phyloP scores from a whole-genome alignment of 2,113 vertebrate genomes.

The Pelecanus crispus region DNA sequence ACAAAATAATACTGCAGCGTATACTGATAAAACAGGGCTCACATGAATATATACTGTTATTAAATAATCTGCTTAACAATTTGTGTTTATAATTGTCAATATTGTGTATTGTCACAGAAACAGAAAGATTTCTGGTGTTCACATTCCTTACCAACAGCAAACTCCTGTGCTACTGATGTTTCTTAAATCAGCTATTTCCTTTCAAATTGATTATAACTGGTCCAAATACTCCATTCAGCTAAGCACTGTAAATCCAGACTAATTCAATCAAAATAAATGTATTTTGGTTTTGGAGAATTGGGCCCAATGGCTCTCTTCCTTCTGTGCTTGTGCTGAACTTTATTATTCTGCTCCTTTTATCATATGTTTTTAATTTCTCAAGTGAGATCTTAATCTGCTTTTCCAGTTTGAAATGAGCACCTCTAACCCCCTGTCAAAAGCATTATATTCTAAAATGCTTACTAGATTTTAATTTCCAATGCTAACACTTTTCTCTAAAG shows the following conservation, averaged over 20 bases:
- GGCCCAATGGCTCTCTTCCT: neutral
- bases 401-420: neutral
- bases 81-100: neutral
- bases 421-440: neutral
- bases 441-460: neutral
- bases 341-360: neutral
- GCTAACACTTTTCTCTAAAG: neutral
- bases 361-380: neutral
- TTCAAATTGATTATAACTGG: neutral
- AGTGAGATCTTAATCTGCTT: neutral
- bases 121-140: neutral
- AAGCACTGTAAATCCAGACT: neutral
- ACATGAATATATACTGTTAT: neutral
- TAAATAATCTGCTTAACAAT: neutral
- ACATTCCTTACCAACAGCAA: neutral
- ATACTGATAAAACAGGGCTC: neutral
- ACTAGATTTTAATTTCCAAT: neutral
- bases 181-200: neutral
- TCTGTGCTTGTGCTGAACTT: neutral
- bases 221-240: neutral
- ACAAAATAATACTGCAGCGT: neutral
- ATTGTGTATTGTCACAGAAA: neutral
- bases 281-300: neutral
- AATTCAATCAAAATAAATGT: neutral
- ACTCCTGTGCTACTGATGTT: neutral